Base-by-base conservation (phyloP, 2,113 vertebrate species). In the Melanotaenia duboulayi region DNA sequence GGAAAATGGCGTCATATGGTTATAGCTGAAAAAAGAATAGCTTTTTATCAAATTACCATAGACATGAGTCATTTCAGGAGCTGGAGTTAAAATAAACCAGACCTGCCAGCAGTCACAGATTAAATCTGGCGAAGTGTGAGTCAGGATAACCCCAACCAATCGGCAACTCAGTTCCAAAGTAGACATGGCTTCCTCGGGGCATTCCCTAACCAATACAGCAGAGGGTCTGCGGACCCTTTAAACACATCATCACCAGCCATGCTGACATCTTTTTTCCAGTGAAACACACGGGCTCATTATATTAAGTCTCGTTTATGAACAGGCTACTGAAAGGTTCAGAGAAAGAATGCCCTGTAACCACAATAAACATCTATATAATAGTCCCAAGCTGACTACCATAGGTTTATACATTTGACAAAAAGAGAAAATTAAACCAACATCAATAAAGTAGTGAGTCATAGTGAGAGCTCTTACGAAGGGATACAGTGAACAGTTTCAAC, bases 401-500 rank as follows among this genome's bases (percentile, higher is more conserved):
- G 64, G 54, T 65, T 48, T 49, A 52, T 28, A 70, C 23, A 40
- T 22, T 32, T 63, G 71, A 83, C 78, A 89, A 7, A 35, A 13
- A 71, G 40, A 72, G 37, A 76, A 48, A 71, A 79, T 70, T 48
- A 63, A 40, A 56, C 46, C 23, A 23, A 23, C 56, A 51, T 65
- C 58, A 76, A 71, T 63, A 83, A 74, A 81, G 28, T 77, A 82
- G 54, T 17, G 67, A 85, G 67, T 87, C 81, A 83, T 19, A 67
- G 69, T 68, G 32, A 80, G 88, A 91, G 61, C 65, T 67, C 64
- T 78, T 75, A 37, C 56, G 61, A 77, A 65, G 55, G 75, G 90
- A 88, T 84, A 90, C 78, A 84, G 90, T 86, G 70, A 92, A 88
- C 78, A 77, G 56, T 69, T 83, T 65, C 72, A 76, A 73, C 55